These are phyloP conservation scores for Lepus europaeus DNA, from an alignment of 2,113 vertebrate species.

Conservation along the genomic window DNA sequence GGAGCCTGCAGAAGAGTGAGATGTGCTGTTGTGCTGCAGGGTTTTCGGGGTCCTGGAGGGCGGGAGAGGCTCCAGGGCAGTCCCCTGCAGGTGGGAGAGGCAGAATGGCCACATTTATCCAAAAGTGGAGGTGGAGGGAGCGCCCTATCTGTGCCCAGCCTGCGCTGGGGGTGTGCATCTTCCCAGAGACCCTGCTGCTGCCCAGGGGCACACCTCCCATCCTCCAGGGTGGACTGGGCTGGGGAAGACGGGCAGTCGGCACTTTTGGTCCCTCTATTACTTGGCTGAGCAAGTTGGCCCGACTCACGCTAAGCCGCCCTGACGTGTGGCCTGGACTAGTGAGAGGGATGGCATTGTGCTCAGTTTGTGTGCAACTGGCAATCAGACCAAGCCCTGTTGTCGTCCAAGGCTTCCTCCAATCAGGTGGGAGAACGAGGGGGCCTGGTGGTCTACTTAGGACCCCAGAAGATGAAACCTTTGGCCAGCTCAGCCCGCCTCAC, in stretches of 20 bases:
- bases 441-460: not conserved
- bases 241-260: not conserved
- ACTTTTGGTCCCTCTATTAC: not conserved
- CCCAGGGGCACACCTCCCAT: slow-evolving; percentile 65
- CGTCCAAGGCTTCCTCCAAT: slow-evolving; percentile 15
- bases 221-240: not conserved
- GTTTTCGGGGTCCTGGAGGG: fast-evolving
- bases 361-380: not conserved
- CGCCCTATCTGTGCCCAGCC: not conserved
- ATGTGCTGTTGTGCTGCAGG: not conserved
- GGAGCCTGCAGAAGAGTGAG: not conserved
- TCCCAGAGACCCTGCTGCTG: slow-evolving; percentile 61
- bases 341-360: not conserved
- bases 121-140: not conserved
- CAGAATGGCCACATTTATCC: not conserved
- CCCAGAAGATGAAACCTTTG: not conserved
- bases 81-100: not conserved
- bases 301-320: not conserved
- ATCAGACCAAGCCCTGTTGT: not conserved
- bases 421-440: not conserved
- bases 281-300: not conserved
- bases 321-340: not conserved
- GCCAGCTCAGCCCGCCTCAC: not conserved
- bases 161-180: slow-evolving; percentile 38
- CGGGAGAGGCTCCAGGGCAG: not conserved